These are phyloP conservation scores for Eumeta japonica DNA, from an alignment of 1,140 invertebrate species.

Conservation along the genomic window DNA sequence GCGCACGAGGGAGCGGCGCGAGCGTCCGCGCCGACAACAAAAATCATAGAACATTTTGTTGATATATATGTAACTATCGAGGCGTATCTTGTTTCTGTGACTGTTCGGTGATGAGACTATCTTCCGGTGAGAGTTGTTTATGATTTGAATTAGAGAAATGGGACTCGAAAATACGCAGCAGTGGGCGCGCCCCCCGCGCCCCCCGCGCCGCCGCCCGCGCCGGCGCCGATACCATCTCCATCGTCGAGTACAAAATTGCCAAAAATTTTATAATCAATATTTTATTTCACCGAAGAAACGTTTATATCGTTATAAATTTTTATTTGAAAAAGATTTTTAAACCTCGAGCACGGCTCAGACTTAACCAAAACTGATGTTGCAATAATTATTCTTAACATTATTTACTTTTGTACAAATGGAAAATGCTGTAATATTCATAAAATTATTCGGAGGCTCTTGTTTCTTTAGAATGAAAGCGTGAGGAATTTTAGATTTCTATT, in stretches of 20 bases:
- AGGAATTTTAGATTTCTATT: too few relatives aligned
- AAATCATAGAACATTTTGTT: slow-evolving; percentile 50
- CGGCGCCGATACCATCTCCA: slow-evolving; percentile 13
- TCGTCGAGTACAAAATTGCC: slow-evolving; percentile 55
- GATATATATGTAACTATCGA: slow-evolving; percentile 46
- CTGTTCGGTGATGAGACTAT: slow-evolving; percentile 27
- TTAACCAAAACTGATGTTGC: too few relatives aligned
- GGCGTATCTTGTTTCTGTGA: slow-evolving; percentile 41
- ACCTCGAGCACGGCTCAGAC: slow-evolving; percentile 2
- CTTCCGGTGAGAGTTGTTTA: neutral
- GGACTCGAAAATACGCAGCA: slow-evolving; percentile 14
- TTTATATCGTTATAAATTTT: slow-evolving; percentile 9
- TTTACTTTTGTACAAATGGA: neutral
- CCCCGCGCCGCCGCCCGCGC: slow-evolving; percentile 23
- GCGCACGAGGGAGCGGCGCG: slow-evolving; percentile 13
- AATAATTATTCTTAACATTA: slow-evolving; percentile 1
- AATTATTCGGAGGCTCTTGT: slow-evolving; percentile 9
- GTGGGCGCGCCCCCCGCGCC: too few relatives aligned
- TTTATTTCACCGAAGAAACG: slow-evolving; percentile 12
- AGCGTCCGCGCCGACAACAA: slow-evolving; percentile 14
- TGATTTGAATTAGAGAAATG: neutral
- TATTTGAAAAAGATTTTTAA: slow-evolving; percentile 5
- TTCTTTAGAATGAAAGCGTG: too few relatives aligned
- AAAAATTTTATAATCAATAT: slow-evolving; percentile 39
- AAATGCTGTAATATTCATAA: neutral